Conservation (phyloP, 2,113 vertebrate genomes). For the Tachysurus vachellii region DNA sequence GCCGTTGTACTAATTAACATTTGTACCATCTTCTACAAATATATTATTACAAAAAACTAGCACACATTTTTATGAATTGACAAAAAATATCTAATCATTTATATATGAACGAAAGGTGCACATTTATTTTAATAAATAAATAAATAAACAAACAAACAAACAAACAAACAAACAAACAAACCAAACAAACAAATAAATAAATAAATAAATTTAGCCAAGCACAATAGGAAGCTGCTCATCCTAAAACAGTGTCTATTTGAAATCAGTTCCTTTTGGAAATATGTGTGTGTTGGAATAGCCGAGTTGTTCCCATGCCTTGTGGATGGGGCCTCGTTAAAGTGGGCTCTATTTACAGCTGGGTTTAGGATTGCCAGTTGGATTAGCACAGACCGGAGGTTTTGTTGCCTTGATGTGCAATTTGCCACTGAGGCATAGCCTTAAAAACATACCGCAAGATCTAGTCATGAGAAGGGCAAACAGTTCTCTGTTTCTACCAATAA, state of each 20-base stretch:
- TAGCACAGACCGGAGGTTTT: constrained; percentile 62
- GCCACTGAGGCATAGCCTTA: constrained; percentile 59
- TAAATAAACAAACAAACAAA: neutral
- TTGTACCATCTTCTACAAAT: neutral
- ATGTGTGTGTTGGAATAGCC: constrained; percentile 55
- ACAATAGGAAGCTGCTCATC: constrained; percentile 12
- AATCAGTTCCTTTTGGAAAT: constrained; percentile 22
- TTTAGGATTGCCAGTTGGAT: constrained; percentile 64
- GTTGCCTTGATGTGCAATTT: constrained; percentile 57
- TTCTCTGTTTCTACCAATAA: constrained; percentile 54
- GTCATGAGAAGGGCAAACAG: constrained; percentile 59
- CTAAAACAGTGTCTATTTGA: constrained; percentile 18
- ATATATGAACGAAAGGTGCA: neutral
- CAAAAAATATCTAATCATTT: too few species aligned
- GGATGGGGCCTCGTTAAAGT: constrained; percentile 53
- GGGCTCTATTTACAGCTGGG: constrained; percentile 67
- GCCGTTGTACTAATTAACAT: neutral
- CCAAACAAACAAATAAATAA: too few species aligned
- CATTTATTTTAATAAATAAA: neutral
- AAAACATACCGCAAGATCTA: constrained; percentile 57
- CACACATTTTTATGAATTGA: too few species aligned
- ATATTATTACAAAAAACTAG: too few species aligned
- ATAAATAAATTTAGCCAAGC: neutral
- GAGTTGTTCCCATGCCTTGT: constrained; percentile 42
- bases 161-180: too few species aligned